Evolutionary conservation across 1,140 invertebrate genomes (phyloP).

Genomic region (Aphaenogaster floridana): DNA sequence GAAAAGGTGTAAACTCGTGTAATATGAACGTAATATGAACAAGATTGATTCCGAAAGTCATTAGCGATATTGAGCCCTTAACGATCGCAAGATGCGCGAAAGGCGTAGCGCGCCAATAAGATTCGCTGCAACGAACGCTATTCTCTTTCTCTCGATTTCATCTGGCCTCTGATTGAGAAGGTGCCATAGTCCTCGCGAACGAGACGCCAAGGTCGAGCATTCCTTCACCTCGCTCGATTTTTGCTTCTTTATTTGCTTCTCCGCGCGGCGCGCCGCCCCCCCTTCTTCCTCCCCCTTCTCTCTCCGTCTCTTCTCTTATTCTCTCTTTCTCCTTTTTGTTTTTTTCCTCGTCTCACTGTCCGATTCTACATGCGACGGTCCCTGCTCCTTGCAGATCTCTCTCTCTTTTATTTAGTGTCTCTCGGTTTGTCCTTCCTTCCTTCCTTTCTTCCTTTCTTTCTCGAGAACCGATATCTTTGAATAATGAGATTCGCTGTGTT

Average conservation of each 20-base stretch:
- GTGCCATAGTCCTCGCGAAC: slow-evolving; percentile 53
- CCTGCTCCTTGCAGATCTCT: slow-evolving; percentile 44
- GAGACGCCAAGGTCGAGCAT: slow-evolving; percentile 78
- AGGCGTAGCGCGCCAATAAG: not conserved
- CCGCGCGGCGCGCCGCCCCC: not conserved
- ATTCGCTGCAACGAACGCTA: slow-evolving; percentile 1
- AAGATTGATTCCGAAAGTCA: not conserved
- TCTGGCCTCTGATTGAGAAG: slow-evolving; percentile 61
- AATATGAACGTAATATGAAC: not conserved
- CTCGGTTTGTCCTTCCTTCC: not conserved
- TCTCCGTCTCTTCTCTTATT: slow-evolving; percentile 25
- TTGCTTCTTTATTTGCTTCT: slow-evolving; percentile 70
- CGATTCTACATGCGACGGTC: slow-evolving; percentile 12
- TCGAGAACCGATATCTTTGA: slow-evolving; percentile 24
- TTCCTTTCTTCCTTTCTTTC: not conserved
- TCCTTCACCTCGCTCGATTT: slow-evolving; percentile 77
- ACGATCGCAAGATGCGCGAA: not conserved
- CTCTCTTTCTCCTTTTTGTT: not conserved
- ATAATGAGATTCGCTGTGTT: slow-evolving; percentile 56
- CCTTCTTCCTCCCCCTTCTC: not conserved
- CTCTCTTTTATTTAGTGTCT: slow-evolving; percentile 59
- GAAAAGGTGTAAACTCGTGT: not conserved
- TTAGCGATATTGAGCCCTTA: not conserved
- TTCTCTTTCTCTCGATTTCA: slow-evolving; percentile 29
- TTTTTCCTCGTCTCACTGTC: slow-evolving; percentile 18